Conservation (phyloP, 2,888 invertebrate species). For the Habroteleia sp. region DNA sequence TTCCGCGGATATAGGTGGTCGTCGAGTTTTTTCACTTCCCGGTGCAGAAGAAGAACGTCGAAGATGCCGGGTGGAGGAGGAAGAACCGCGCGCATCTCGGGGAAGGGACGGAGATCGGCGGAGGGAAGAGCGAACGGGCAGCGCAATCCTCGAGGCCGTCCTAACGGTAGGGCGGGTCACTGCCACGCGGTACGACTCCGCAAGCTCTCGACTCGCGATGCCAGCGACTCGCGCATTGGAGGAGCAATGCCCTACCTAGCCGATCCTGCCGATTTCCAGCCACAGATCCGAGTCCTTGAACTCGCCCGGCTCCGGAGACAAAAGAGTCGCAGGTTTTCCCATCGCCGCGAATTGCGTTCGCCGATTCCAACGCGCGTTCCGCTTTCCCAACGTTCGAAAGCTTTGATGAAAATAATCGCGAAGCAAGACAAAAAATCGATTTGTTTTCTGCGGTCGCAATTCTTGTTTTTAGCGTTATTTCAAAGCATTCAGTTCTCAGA, state of each 20-base stretch:
- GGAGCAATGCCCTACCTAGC: constrained; percentile 80
- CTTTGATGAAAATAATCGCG: too few relatives aligned
- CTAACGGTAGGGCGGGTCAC: constrained; percentile 82
- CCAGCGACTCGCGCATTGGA: constrained; percentile 73
- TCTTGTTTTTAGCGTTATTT: too few relatives aligned
- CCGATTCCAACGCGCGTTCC: too few relatives aligned
- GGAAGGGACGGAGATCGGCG: constrained; percentile 58
- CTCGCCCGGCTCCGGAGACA: constrained; percentile 62
- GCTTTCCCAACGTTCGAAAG: too few relatives aligned
- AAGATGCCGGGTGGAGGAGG: constrained; percentile 59
- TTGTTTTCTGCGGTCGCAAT: too few relatives aligned
- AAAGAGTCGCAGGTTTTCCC: too few relatives aligned
- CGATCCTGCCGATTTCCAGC: constrained; percentile 75
- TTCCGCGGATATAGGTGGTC: constrained; percentile 64
- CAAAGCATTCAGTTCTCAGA: too few relatives aligned
- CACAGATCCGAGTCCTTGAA: constrained; percentile 74
- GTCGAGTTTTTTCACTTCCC: constrained; percentile 66
- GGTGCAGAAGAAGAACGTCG: constrained; percentile 67
- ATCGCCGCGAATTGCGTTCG: too few relatives aligned
- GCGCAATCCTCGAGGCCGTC: constrained; percentile 81
- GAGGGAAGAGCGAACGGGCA: constrained; percentile 68
- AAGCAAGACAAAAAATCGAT: too few relatives aligned
- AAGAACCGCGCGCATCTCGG: constrained; percentile 53
- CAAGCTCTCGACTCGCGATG: constrained; percentile 73
- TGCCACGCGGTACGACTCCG: constrained; percentile 75